A percentile compares a stretch with the other conserved stretches of the same genome.
Conservation (phyloP, 2,888 invertebrate genomes). For the Syrista parreyssii region DNA sequence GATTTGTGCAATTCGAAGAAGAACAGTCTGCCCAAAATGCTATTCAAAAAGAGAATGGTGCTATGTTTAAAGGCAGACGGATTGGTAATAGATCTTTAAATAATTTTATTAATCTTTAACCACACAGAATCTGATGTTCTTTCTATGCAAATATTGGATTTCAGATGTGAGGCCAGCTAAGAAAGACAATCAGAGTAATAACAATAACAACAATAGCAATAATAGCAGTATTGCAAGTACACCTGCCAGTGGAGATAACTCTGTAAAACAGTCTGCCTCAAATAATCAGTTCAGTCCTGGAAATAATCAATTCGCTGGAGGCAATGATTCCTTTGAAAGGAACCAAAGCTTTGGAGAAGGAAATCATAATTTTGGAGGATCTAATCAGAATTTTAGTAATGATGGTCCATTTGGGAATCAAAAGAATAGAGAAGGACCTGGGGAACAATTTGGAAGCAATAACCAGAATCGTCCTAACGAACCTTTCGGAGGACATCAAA, state of each 20-base stretch:
- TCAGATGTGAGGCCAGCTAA: slow-evolving; percentile 62
- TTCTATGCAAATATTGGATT: neutral
- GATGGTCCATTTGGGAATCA: slow-evolving; percentile 21
- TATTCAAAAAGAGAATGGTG: slow-evolving; percentile 77
- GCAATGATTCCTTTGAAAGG: slow-evolving; percentile 48
- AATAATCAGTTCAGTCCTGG: slow-evolving; percentile 39
- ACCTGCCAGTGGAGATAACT: slow-evolving; percentile 29
- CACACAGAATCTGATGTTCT: neutral
- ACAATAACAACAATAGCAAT: slow-evolving; percentile 25
- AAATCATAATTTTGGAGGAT: slow-evolving; percentile 2
- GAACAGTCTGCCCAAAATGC: slow-evolving; percentile 82
- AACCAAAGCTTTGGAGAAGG: slow-evolving; percentile 41
- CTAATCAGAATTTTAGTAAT: slow-evolving; percentile 6
- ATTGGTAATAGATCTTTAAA: slow-evolving; percentile 73
- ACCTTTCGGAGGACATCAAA: slow-evolving; percentile 36
- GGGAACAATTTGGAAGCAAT: slow-evolving; percentile 39
- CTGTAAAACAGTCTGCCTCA: neutral
- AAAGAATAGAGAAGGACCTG: slow-evolving; percentile 7
- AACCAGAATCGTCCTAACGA: slow-evolving; percentile 37
- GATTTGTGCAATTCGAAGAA: slow-evolving; percentile 86
- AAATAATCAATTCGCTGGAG: slow-evolving; percentile 42
- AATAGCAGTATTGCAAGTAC: slow-evolving; percentile 28
- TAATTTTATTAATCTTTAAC: neutral
- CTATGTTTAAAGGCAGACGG: slow-evolving; percentile 77
- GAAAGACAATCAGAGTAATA: slow-evolving; percentile 45